Percentiles rank a stretch among this genome's conserved stretches.
Evolutionary conservation across 2,888 invertebrate genomes (phyloP).

Genomic region (Sarcophaga subvicina): DNA sequence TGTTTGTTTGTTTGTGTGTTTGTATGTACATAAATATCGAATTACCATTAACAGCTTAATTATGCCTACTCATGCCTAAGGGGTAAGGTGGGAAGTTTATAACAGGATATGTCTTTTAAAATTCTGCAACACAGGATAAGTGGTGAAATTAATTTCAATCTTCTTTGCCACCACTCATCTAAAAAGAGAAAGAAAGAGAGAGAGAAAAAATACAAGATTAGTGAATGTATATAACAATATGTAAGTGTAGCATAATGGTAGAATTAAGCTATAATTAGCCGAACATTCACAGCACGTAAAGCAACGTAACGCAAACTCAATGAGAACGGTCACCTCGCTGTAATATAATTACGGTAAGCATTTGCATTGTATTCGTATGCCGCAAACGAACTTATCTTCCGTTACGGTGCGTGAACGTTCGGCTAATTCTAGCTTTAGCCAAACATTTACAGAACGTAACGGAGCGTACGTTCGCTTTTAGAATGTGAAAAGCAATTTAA

Average conservation of each 20-base stretch:
- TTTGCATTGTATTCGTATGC: too few species aligned
- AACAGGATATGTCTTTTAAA: slow-evolving; percentile 26
- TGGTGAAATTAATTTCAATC: slow-evolving; percentile 71
- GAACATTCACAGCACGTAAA: not conserved
- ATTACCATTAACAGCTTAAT: slow-evolving; percentile 50
- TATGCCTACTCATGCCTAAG: not conserved
- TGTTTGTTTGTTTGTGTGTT: slow-evolving; percentile 74
- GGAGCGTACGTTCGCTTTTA: too few species aligned
- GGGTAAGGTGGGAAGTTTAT: not conserved
- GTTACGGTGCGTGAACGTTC: too few species aligned
- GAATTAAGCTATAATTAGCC: not conserved
- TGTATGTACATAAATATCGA: slow-evolving; percentile 7
- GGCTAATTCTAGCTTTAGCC: too few species aligned
- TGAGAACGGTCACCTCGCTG: too few species aligned
- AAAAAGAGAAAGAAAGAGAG: slow-evolving; percentile 64
- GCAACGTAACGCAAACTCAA: too few species aligned
- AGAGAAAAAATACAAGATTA: not conserved
- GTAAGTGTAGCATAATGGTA: not conserved
- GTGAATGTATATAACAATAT: not conserved
- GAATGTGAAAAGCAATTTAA: too few species aligned
- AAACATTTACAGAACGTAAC: too few species aligned
- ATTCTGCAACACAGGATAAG: slow-evolving; percentile 44
- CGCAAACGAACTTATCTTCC: too few species aligned
- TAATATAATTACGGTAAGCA: too few species aligned
- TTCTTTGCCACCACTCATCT: slow-evolving; percentile 78